These are phyloP conservation scores for Felis chaus DNA, from an alignment of 2,113 vertebrate genomes.

Conservation along the genomic window DNA sequence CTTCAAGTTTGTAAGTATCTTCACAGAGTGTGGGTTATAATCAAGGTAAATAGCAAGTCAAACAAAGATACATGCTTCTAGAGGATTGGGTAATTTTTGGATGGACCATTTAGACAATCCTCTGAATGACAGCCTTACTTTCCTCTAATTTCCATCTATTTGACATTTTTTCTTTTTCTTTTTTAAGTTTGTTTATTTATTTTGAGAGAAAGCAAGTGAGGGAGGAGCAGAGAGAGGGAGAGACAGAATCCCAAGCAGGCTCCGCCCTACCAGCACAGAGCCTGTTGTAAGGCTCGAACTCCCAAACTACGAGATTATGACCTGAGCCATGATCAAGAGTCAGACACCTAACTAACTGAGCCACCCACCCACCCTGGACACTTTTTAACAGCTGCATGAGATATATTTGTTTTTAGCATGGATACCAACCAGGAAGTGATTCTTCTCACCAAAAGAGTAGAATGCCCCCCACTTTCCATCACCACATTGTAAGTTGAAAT, in stretches of 20 bases:
- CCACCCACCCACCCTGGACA: too few relatives aligned
- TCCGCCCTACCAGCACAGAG: too few relatives aligned
- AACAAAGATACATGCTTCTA: neutral
- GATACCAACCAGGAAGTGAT: neutral
- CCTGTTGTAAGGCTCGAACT: too few relatives aligned
- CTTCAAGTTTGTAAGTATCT: neutral
- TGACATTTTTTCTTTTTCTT: neutral
- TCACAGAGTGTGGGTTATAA: neutral
- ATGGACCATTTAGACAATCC: neutral
- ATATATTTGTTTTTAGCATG: neutral
- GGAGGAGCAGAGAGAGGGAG: too few relatives aligned
- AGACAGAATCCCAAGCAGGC: too few relatives aligned
- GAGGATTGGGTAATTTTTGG: neutral
- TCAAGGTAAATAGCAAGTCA: neutral
- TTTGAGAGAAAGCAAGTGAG: too few relatives aligned
- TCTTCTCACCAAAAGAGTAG: neutral
- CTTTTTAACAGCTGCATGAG: neutral
- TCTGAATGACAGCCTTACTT: neutral
- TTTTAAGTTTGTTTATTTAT: too few relatives aligned
- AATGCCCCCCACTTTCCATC: neutral
- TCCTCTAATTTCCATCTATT: neutral
- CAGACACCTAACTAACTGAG: too few relatives aligned
- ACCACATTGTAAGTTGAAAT: neutral
- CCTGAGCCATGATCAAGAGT: too few relatives aligned
- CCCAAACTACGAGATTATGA: too few relatives aligned